phyloP scores from a whole-genome alignment of 37 sponge, comb jelly and placozoan genomes.

The Tethya wilhelma region DNA sequence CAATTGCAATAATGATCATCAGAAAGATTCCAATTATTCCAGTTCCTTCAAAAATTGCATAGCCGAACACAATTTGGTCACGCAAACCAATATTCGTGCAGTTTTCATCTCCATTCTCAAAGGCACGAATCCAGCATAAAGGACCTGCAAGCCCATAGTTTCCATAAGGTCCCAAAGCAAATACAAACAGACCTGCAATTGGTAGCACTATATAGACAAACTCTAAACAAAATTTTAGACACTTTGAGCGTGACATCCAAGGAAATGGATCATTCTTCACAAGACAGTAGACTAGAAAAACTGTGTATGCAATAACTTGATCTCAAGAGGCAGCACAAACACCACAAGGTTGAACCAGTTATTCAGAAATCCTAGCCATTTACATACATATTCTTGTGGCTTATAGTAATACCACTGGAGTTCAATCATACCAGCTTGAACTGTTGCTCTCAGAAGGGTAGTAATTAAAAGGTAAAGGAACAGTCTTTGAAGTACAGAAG shows the following conservation, averaged over 20 bases:
- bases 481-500: background rate
- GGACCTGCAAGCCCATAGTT: background rate
- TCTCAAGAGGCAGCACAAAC: too few species aligned
- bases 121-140: background rate
- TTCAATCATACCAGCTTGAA: background rate
- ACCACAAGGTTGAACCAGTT: background rate
- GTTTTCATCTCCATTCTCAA: background rate
- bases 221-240: background rate
- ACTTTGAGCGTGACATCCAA: background rate
- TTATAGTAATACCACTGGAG: background rate
- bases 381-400: too few species aligned
- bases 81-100: background rate
- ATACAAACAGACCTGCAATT: background rate
- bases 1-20: background rate
- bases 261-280: background rate
- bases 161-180: background rate
- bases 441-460: background rate
- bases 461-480: background rate
- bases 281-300: background rate
- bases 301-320: too few species aligned
- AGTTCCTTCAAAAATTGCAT: background rate
- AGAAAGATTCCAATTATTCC: background rate
- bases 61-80: background rate
- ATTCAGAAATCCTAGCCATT: background rate
- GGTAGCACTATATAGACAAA: background rate